These are phyloP conservation scores for Daboia siamensis DNA, from an alignment of 2,113 vertebrate genomes.

Conservation along the genomic window DNA sequence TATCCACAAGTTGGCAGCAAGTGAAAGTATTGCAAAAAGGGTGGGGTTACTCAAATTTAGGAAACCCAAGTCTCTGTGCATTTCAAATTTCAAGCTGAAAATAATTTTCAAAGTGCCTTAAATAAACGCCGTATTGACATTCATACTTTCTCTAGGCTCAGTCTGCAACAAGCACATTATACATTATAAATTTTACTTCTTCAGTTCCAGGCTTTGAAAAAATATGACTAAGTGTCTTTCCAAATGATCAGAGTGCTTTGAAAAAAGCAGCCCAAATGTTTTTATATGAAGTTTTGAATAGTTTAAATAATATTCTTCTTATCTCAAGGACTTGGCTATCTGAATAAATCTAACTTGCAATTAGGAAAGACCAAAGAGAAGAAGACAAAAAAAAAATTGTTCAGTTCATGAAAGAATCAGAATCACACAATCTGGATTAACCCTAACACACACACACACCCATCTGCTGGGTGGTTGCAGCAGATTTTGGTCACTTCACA, in stretches of 20 bases:
- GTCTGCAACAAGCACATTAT: constrained; percentile 48
- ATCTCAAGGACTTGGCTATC: neutral
- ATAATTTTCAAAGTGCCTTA: constrained; percentile 35
- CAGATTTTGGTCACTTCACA: too few species aligned
- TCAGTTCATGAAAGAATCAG: neutral
- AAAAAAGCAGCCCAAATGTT: constrained; percentile 41
- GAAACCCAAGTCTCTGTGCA: neutral
- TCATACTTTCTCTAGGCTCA: constrained; percentile 30
- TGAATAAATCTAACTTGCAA: neutral
- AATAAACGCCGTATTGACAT: neutral
- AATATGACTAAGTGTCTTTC: constrained; percentile 44
- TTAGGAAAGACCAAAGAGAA: neutral
- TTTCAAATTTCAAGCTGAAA: constrained; percentile 32
- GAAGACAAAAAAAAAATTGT: neutral
- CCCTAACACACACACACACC: too few species aligned
- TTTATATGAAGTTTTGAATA: constrained; percentile 15
- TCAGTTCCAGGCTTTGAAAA: constrained; percentile 53
- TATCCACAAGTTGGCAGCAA: neutral
- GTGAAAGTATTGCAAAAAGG: neutral
- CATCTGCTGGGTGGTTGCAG: too few species aligned
- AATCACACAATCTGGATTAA: neutral
- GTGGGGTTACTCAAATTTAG: neutral
- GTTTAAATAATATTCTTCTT: constrained; percentile 5
- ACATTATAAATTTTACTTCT: constrained; percentile 46
- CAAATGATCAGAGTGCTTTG: constrained; percentile 55